These are phyloP conservation scores for Nasua narica DNA, from an alignment of 2,797 vertebrate genomes.

Conservation along the genomic window DNA sequence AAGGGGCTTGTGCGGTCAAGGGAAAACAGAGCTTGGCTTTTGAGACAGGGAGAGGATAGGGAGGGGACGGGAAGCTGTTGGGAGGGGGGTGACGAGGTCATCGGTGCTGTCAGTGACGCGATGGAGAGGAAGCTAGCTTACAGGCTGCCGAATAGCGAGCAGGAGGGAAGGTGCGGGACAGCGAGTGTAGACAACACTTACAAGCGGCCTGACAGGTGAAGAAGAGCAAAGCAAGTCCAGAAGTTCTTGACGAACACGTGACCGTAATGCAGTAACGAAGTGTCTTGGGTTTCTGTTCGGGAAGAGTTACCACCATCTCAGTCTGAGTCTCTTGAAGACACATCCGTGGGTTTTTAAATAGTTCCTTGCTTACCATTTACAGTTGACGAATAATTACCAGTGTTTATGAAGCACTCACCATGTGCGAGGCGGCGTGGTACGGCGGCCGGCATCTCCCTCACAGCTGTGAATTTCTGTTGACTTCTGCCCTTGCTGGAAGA, in stretches of 20 bases:
- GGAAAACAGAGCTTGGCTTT: accelerated
- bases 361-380: neutral
- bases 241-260: accelerated
- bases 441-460: accelerated
- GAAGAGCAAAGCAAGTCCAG: accelerated
- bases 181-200: accelerated
- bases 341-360: neutral
- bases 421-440: accelerated
- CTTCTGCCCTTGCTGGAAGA: neutral
- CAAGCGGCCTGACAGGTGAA: accelerated
- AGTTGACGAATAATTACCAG: accelerated
- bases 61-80: accelerated
- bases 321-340: neutral
- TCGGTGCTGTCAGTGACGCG: accelerated
- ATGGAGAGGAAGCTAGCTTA: accelerated
- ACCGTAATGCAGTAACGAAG: accelerated
- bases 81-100: accelerated
- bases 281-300: neutral
- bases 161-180: accelerated
- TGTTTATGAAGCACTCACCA: accelerated
- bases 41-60: neutral
- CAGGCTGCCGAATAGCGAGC: neutral
- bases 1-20: accelerated
- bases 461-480: neutral
- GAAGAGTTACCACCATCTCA: neutral